Conservation (phyloP, 1,140 invertebrate genomes). For the Ectropis grisescens region DNA sequence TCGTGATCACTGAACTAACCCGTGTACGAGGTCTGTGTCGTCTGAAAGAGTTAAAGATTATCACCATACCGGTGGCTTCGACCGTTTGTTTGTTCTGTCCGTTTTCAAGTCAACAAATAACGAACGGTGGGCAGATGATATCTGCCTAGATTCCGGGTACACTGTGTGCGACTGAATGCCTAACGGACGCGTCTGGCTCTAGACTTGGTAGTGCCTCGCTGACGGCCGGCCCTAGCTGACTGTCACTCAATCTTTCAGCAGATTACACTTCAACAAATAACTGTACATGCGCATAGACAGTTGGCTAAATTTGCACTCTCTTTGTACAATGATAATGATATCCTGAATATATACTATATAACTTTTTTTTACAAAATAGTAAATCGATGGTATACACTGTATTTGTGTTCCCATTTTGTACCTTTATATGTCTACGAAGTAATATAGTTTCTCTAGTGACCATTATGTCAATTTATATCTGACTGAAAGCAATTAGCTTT, state of each 20-base stretch:
- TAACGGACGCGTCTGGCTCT: slow-evolving; percentile 34
- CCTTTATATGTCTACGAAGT: too few relatives aligned
- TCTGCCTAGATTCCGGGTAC: slow-evolving; percentile 46
- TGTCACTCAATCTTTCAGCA: slow-evolving; percentile 36
- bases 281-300: slow-evolving; percentile 21
- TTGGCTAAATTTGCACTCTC: slow-evolving; percentile 15
- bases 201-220: slow-evolving; percentile 17
- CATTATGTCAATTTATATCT: too few relatives aligned
- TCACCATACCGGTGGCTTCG: too few relatives aligned
- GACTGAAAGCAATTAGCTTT: too few relatives aligned
- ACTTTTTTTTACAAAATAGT: too few relatives aligned
- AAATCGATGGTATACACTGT: too few relatives aligned
- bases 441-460: too few relatives aligned
- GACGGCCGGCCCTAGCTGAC: slow-evolving; percentile 25
- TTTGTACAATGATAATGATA: background rate
- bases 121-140: slow-evolving; percentile 33
- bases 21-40: too few relatives aligned
- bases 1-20: too few relatives aligned
- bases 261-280: slow-evolving; percentile 28
- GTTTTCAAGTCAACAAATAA: slow-evolving; percentile 18
- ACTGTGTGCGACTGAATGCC: slow-evolving; percentile 39
- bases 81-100: background rate
- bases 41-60: too few relatives aligned
- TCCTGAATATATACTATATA: slow-evolving; percentile 4
- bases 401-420: too few relatives aligned